These are phyloP conservation scores for Drosophila sp. DNA, from an alignment of 1,140 invertebrate genomes.

Conservation along the genomic window DNA sequence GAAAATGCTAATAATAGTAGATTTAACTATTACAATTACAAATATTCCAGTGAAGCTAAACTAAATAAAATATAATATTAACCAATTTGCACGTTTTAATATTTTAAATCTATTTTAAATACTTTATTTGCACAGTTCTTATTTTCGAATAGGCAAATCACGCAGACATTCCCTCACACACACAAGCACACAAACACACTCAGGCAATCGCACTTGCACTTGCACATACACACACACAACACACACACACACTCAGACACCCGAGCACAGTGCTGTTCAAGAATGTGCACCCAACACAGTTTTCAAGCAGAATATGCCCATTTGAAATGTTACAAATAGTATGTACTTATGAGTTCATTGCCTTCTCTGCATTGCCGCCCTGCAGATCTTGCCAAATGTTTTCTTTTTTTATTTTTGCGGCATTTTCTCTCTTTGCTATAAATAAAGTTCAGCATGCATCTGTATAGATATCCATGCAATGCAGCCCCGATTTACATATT, in stretches of 20 bases:
- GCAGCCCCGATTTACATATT: conserved; percentile 59
- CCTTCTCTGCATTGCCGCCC: conserved; percentile 62
- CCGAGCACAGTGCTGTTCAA: conserved; percentile 52
- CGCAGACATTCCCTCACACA: conserved; percentile 46
- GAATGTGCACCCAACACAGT: conserved; percentile 37
- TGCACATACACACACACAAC: conserved; percentile 45
- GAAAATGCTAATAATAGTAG: conserved; percentile 44
- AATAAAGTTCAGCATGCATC: conserved; percentile 51
- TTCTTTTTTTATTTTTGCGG: conserved; percentile 37
- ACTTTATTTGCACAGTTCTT: conserved; percentile 53
- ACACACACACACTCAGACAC: conserved; percentile 44
- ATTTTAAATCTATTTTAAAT: conserved; percentile 39
- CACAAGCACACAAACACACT: conserved; percentile 27
- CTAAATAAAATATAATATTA: conserved; percentile 67
- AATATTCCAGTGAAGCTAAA: conserved; percentile 32
- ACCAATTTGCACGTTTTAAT: conserved; percentile 75
- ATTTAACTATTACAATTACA: conserved; percentile 16
- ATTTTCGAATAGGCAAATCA: conserved; percentile 30
- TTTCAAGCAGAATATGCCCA: conserved; percentile 60
- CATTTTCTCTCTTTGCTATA: conserved; percentile 53
- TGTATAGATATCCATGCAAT: conserved; percentile 55
- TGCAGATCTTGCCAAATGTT: conserved; percentile 47
- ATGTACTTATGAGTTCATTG: conserved; percentile 72
- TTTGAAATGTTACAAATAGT: conserved; percentile 51
- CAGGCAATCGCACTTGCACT: conserved; percentile 33